These are phyloP conservation scores for Gallinago solitaria DNA, from an alignment of 2,797 vertebrate genomes.

Conservation along the genomic window DNA sequence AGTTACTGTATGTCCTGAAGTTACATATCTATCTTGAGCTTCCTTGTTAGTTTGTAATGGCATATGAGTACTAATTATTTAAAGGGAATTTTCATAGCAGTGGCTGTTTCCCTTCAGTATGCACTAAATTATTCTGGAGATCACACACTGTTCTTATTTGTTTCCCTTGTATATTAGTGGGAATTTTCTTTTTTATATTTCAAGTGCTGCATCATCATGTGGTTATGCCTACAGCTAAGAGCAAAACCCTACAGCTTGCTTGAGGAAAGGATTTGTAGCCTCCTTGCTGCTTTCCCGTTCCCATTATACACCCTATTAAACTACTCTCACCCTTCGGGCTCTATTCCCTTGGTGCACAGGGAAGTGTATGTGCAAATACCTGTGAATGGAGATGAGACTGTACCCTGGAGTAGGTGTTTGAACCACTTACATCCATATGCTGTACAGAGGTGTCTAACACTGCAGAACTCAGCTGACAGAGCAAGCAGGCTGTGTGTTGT, in stretches of 20 bases:
- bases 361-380: neutral
- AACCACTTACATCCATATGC: neutral
- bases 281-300: neutral
- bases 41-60: neutral
- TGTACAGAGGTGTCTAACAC: neutral
- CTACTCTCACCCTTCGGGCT: neutral
- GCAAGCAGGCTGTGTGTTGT: neutral
- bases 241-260: neutral
- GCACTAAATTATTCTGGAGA: neutral
- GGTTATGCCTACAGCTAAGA: neutral
- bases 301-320: neutral
- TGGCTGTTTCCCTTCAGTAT: neutral
- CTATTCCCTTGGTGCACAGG: neutral
- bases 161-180: neutral
- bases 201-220: neutral
- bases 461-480: neutral
- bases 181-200: neutral
- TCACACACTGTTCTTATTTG: neutral
- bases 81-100: neutral
- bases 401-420: neutral
- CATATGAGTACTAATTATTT: neutral
- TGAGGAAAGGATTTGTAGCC: neutral
- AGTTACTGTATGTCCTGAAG: neutral
- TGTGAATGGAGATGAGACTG: neutral
- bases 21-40: neutral